phyloP scores from a whole-genome alignment of 2,888 invertebrate species.

The Ganaspis brasiliensis region DNA sequence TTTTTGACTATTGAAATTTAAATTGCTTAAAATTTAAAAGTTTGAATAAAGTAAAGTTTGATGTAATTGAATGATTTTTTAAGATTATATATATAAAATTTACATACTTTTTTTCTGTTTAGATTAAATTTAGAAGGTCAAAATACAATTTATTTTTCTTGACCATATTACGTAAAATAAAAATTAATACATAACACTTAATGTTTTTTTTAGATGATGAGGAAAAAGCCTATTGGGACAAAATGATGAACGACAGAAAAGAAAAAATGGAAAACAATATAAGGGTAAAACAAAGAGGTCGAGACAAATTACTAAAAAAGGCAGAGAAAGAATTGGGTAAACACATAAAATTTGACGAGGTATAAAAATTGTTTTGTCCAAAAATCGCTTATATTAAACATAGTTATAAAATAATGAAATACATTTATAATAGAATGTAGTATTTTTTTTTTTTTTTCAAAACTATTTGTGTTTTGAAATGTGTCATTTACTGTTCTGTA shows the following conservation, averaged over 20 bases:
- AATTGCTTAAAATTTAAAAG: no score
- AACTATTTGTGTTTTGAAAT: background rate
- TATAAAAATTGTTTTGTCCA: conserved; percentile 58
- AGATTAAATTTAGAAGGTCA: no score
- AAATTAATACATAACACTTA: no score
- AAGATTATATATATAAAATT: no score
- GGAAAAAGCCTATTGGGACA: conserved; percentile 91
- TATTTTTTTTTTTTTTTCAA: conserved; percentile 10
- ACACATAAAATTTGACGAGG: conserved; percentile 87
- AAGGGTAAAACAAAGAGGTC: conserved; percentile 83
- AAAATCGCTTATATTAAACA: conserved; percentile 4
- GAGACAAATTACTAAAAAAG: conserved; percentile 83
- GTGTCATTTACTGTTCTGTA: background rate
- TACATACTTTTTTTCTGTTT: no score
- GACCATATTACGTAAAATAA: no score
- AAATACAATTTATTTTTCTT: no score
- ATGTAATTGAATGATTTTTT: no score
- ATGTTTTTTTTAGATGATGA: conserved; percentile 85
- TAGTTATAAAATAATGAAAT: background rate
- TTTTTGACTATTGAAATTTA: no score
- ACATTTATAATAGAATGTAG: background rate
- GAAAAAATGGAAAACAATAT: conserved; percentile 81
- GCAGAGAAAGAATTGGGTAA: conserved; percentile 87
- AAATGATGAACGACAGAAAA: conserved; percentile 85
- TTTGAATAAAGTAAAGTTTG: no score